Evolutionary conservation across 2,888 invertebrate genomes (phyloP).

Genomic region (Philonicus albiceps): DNA sequence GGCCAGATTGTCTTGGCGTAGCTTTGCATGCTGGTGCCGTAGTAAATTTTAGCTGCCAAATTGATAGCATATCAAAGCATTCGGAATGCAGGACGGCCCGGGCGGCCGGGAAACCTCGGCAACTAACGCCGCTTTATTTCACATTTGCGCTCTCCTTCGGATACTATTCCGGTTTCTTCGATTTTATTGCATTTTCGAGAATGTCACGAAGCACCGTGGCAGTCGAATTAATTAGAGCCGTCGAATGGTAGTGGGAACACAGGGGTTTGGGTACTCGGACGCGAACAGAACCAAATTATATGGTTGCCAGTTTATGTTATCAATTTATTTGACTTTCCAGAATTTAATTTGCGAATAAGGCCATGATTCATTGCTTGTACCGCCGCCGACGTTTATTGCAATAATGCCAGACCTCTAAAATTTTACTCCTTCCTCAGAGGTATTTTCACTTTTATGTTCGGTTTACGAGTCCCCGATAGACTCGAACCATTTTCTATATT

Average conservation of each 20-base stretch:
- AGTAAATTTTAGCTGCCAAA: constrained; percentile 38
- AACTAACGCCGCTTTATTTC: background rate
- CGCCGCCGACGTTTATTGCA: background rate
- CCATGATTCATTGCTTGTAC: background rate
- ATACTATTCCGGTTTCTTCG: constrained; percentile 27
- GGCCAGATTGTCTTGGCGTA: constrained; percentile 29
- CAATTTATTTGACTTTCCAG: background rate
- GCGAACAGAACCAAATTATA: constrained; percentile 2
- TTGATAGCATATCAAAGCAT: constrained; percentile 36
- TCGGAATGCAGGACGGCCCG: background rate
- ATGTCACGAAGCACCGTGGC: constrained; percentile 4
- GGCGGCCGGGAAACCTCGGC: background rate
- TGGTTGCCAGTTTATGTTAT: background rate
- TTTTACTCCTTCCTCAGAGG: background rate
- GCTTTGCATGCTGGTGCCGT: constrained; percentile 10
- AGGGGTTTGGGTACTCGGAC: background rate
- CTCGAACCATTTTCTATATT: background rate
- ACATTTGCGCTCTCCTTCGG: background rate
- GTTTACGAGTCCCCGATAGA: background rate
- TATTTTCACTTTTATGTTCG: background rate
- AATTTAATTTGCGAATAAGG: background rate
- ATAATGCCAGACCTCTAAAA: background rate
- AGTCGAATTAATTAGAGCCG: constrained; percentile 28
- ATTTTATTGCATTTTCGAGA: constrained; percentile 35
- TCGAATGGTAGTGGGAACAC: background rate